Evolutionary conservation across 2,113 vertebrate genomes (phyloP), one percentile per base, ranked within the genome.

Genomic region (Setophaga kirtlandii): DNA sequence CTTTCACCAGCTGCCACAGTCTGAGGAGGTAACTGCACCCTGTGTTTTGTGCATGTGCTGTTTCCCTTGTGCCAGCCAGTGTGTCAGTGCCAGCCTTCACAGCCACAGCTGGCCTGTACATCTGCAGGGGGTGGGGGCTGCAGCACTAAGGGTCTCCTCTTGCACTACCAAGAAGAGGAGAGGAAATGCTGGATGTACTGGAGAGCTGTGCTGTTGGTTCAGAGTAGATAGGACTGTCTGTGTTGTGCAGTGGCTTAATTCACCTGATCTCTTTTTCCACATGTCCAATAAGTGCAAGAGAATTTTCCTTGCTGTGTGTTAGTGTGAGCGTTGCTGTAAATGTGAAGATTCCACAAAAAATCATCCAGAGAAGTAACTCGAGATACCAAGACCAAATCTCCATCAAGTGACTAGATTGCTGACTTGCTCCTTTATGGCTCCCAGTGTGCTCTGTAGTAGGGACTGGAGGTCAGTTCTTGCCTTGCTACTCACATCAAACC

Each of bases 11-110:
- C 97, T 98, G n/a, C 98, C 98, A 92, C 98, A 94, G 76, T 98
- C 97, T 73, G 89, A 97, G 63, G 98, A 98, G 98, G 98, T 98
- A 98, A 99, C 96, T 65, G 65, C 60, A 67, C 58, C 89, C 53
- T 56, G 77, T 83, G 84, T 93, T 78, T 78, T 80, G 92, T 96
- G 85, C 39, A 7, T 19, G 14, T 87, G 74, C 24, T 15, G 24
- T 83, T 55, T 41, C 35, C 64, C 73, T 44, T 17, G 65, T 96
- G 85, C 63, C 55, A 12, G 42, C 64, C 6, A 12, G 55, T 88
- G 85, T 96, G 78, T 42, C 56, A 53, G 41, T 89, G 91, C 67
- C 73, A 89, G 80, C 20, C 10, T 59, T 24, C 79, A 35, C 95
- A 92, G 94, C 74, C 94, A 95, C 94, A 96, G 96, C 88, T 96